These are phyloP conservation scores for Lycorma delicatula DNA, from an alignment of 1,140 invertebrate genomes.

Conservation along the genomic window DNA sequence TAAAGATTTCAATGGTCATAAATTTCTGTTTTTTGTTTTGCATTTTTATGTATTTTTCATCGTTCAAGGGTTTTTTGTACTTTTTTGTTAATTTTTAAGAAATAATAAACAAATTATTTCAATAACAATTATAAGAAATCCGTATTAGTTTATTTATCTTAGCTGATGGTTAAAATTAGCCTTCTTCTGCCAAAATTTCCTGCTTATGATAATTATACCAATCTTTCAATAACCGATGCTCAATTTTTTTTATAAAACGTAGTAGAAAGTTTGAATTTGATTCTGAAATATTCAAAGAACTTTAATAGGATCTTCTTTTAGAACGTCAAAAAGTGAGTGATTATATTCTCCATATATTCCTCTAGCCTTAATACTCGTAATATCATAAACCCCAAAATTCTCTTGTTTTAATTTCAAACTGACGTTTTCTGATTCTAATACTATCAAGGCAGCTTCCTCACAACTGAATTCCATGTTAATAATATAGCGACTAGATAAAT, in stretches of 20 bases:
- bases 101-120: background rate
- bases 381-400: conserved; percentile 1
- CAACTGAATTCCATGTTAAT: too few relatives aligned
- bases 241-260: conserved; percentile 6
- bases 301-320: background rate
- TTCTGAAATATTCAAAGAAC: conserved; percentile 12
- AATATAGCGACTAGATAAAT: too few relatives aligned
- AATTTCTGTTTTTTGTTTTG: background rate
- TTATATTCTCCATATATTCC: background rate
- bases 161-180: conserved; percentile 10
- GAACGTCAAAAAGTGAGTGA: conserved; percentile 4
- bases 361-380: conserved; percentile 10
- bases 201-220: conserved; percentile 5
- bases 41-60: too few relatives aligned
- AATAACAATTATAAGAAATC: background rate
- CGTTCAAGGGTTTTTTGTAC: too few relatives aligned
- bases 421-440: too few relatives aligned
- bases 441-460: too few relatives aligned
- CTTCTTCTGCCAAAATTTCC: conserved; percentile 2
- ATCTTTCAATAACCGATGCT: conserved; percentile 4
- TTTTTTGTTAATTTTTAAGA: background rate
- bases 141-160: background rate
- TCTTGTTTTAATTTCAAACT: conserved; percentile 6
- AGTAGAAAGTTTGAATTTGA: conserved; percentile 1
- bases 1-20: background rate